Conservation (phyloP, 2,888 invertebrate species). For the Aphrophora alni region DNA sequence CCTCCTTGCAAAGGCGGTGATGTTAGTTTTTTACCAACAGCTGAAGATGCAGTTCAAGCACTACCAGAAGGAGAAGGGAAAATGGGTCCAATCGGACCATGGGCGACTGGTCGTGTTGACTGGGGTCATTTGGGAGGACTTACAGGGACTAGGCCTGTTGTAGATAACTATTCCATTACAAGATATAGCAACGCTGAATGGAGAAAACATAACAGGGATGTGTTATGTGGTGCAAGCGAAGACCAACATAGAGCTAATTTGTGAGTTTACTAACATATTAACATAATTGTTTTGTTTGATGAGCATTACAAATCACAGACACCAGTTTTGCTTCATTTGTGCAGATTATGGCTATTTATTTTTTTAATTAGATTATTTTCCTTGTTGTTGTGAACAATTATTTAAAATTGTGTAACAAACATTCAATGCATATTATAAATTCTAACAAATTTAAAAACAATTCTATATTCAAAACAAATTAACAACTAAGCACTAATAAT, state of each 20-base stretch:
- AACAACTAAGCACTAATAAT: too few species aligned
- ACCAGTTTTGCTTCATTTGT: too few species aligned
- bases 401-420: too few species aligned
- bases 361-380: too few species aligned
- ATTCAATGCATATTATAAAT: too few species aligned
- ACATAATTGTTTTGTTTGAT: too few species aligned
- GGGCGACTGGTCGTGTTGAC: conserved; percentile 75
- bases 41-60: not conserved
- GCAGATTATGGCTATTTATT: too few species aligned
- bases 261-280: too few species aligned
- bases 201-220: conserved; percentile 66
- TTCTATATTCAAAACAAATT: too few species aligned
- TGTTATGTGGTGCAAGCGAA: conserved; percentile 59
- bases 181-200: conserved; percentile 76
- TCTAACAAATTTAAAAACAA: too few species aligned
- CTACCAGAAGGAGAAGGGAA: conserved; percentile 14
- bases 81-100: conserved; percentile 61
- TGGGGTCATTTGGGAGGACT: conserved; percentile 73
- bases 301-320: too few species aligned
- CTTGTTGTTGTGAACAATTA: too few species aligned
- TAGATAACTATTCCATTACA: conserved; percentile 77
- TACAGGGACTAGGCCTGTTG: conserved; percentile 76
- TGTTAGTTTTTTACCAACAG: not conserved
- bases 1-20: not conserved
- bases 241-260: conserved; percentile 64